phyloP scores from a whole-genome alignment of 1,140 invertebrate genomes.

The Drosophila bocqueti region DNA sequence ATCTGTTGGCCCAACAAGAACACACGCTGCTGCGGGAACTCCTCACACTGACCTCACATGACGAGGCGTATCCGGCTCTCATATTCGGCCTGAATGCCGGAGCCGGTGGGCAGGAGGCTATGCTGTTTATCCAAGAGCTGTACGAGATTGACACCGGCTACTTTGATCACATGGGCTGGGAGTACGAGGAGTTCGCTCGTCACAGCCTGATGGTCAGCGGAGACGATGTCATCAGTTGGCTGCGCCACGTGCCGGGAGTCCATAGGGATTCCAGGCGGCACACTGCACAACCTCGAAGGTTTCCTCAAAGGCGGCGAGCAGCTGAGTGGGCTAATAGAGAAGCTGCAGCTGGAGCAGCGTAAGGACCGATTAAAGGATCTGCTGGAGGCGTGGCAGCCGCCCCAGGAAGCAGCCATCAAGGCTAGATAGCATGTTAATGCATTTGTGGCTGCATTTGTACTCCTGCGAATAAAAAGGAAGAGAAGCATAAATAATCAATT shows the following conservation, averaged over 20 bases:
- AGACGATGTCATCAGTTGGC: too few relatives aligned
- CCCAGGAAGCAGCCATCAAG: constrained; percentile 35
- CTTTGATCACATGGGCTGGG: constrained; percentile 86
- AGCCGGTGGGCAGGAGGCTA: constrained; percentile 86
- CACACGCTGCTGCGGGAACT: constrained; percentile 86
- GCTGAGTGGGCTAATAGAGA: constrained; percentile 87
- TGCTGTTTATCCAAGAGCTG: constrained; percentile 96
- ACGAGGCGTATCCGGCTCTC: too few relatives aligned
- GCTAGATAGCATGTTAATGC: constrained; percentile 7
- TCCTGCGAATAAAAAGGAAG: background rate
- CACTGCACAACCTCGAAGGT: too few relatives aligned
- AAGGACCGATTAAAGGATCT: constrained; percentile 52
- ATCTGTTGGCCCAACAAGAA: constrained; percentile 85
- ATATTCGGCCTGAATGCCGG: too few relatives aligned
- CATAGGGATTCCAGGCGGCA: too few relatives aligned
- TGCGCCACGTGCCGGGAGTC: too few relatives aligned
- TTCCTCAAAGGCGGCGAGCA: constrained; percentile 88
- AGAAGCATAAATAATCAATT: too few relatives aligned
- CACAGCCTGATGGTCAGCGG: constrained; percentile 88
- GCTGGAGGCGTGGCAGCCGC: constrained; percentile 62
- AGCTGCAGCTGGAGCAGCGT: constrained; percentile 83
- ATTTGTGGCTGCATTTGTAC: constrained; percentile 14
- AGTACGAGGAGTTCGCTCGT: constrained; percentile 88
- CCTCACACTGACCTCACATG: constrained; percentile 62
- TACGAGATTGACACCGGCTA: constrained; percentile 88